Evolutionary conservation across 1,140 invertebrate species (phyloP).

Genomic region (Cyclina sinensis): DNA sequence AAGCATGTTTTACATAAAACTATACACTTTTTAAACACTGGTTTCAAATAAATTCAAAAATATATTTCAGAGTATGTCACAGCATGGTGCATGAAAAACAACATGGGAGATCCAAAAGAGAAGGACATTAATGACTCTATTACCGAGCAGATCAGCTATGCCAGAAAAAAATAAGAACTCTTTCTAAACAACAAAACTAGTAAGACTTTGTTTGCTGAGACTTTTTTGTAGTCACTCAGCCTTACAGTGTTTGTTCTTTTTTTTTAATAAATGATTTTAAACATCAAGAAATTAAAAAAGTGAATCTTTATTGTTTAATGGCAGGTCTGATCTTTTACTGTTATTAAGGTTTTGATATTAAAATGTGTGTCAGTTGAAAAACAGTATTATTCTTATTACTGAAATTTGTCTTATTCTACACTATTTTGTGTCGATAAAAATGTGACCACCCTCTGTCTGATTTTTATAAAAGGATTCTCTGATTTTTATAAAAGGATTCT

Average conservation of each 20-base stretch:
- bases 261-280: neutral
- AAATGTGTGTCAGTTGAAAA: too few relatives aligned
- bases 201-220: constrained; percentile 5
- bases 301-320: too few relatives aligned
- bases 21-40: constrained; percentile 11
- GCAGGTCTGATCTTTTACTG: too few relatives aligned
- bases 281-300: too few relatives aligned
- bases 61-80: constrained; percentile 7
- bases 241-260: constrained; percentile 22
- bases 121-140: constrained; percentile 4
- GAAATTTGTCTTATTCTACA: too few relatives aligned
- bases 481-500: too few relatives aligned
- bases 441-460: too few relatives aligned
- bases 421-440: too few relatives aligned
- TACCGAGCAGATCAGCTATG: neutral
- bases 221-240: constrained; percentile 2
- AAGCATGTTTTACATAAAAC: constrained; percentile 17
- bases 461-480: too few relatives aligned
- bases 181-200: neutral
- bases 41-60: constrained; percentile 13
- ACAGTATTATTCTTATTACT: too few relatives aligned
- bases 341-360: too few relatives aligned
- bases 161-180: constrained; percentile 11
- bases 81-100: constrained; percentile 2
- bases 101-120: constrained; percentile 3